Conservation (phyloP, 2,113 vertebrate species). For the Hemichromis elongatus region DNA sequence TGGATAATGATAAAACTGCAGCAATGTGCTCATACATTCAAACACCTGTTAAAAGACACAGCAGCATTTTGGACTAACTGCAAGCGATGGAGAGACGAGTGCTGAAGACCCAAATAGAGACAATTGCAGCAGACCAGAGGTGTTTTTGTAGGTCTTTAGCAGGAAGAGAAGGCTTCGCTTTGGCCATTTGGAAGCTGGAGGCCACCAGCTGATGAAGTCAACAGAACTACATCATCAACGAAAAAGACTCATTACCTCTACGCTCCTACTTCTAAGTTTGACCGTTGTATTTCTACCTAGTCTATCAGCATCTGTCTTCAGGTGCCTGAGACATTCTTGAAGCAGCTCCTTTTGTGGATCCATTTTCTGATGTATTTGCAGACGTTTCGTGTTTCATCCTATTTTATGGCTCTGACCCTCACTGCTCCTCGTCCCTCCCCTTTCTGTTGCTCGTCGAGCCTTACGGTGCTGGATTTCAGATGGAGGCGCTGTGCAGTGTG, state of each 20-base stretch:
- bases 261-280: background rate
- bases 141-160: background rate
- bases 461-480: background rate
- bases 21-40: background rate
- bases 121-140: background rate
- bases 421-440: background rate
- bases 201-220: background rate
- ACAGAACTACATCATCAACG: background rate
- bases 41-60: background rate
- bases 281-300: background rate
- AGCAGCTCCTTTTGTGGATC: background rate
- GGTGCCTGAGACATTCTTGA: background rate
- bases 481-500: background rate
- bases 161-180: fast-evolving
- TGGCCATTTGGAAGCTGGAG: background rate
- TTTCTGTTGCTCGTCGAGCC: background rate
- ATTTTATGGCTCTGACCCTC: background rate
- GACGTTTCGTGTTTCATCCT: background rate
- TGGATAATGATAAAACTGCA: background rate
- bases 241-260: fast-evolving
- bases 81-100: background rate
- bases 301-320: background rate
- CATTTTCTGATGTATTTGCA: background rate
- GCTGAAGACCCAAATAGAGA: background rate
- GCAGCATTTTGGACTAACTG: background rate